Evolutionary conservation across 2,888 invertebrate species (phyloP).

Genomic region (Drosophila anceps): DNA sequence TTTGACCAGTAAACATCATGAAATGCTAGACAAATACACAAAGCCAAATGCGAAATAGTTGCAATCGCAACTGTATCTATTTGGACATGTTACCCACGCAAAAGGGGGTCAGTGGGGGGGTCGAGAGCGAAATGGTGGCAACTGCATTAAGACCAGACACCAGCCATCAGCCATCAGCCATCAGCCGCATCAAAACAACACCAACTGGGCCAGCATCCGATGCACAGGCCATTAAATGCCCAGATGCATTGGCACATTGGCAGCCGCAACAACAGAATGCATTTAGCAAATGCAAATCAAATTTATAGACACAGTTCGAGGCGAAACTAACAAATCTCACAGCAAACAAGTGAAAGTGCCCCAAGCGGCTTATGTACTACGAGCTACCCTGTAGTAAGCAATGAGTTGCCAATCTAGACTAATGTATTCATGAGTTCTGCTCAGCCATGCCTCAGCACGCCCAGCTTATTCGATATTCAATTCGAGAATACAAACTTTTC

Average conservation of each 20-base stretch:
- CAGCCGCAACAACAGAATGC: slow-evolving; percentile 42
- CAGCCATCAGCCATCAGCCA: slow-evolving; percentile 17
- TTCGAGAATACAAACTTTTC: too few relatives aligned
- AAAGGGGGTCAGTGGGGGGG: slow-evolving; percentile 6
- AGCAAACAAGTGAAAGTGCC: slow-evolving; percentile 2
- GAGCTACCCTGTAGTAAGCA: background rate
- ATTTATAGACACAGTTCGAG: slow-evolving; percentile 34
- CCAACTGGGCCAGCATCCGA: slow-evolving; percentile 19
- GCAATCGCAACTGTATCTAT: slow-evolving; percentile 17
- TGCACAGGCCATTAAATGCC: slow-evolving; percentile 40
- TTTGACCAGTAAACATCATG: slow-evolving; percentile 74
- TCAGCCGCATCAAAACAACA: slow-evolving; percentile 22
- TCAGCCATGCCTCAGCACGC: too few relatives aligned
- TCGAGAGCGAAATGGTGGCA: slow-evolving; percentile 38
- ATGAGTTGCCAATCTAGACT: too few relatives aligned
- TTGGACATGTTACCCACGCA: slow-evolving; percentile 27
- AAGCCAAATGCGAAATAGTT: slow-evolving; percentile 30
- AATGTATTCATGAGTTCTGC: too few relatives aligned
- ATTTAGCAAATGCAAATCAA: slow-evolving; percentile 50
- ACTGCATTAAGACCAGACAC: slow-evolving; percentile 37
- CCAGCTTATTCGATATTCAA: too few relatives aligned
- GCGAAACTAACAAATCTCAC: slow-evolving; percentile 8
- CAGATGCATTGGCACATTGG: slow-evolving; percentile 26
- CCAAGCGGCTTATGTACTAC: background rate
- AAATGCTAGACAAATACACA: slow-evolving; percentile 75